Percentiles rank a stretch among this genome's conserved stretches.
phyloP scores from a whole-genome alignment of 1,140 invertebrate genomes.

The Diploscapter pachys region DNA sequence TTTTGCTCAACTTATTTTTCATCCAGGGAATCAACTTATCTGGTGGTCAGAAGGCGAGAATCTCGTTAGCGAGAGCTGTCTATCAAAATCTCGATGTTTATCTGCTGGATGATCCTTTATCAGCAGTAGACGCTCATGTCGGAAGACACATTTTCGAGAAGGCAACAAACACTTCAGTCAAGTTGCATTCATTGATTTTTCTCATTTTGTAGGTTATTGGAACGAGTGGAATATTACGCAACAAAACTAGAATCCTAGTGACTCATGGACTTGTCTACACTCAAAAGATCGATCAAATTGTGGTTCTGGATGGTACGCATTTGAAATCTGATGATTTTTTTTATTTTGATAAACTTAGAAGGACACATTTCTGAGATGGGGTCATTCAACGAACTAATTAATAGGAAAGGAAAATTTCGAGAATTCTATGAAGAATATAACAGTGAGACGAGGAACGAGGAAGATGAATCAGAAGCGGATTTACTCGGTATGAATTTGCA shows the following conservation, averaged over 20 bases:
- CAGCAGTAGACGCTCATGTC: conserved; percentile 69
- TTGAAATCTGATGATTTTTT: not conserved
- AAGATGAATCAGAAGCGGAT: conserved; percentile 24
- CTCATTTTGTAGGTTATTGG: conserved; percentile 40
- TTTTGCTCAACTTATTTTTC: conserved; percentile 1
- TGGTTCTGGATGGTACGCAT: conserved; percentile 43
- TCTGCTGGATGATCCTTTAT: conserved; percentile 71
- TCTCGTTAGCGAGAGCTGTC: conserved; percentile 70
- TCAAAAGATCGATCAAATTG: conserved; percentile 45
- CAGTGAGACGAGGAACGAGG: conserved; percentile 14
- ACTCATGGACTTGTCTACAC: conserved; percentile 50
- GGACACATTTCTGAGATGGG: conserved; percentile 35
- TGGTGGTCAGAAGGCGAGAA: conserved; percentile 76
- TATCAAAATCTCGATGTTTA: conserved; percentile 69
- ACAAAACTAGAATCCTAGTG: conserved; percentile 53
- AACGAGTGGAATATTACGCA: conserved; percentile 47
- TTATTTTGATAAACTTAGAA: conserved; percentile 29
- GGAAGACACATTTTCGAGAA: conserved; percentile 66
- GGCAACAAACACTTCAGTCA: conserved; percentile 2
- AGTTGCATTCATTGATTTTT: not conserved
- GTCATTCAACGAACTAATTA: conserved; percentile 30
- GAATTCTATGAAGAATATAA: conserved; percentile 40
- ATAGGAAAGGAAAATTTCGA: conserved; percentile 23
- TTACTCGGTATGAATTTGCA: too few species aligned
- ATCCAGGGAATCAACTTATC: conserved; percentile 66